phyloP scores from a whole-genome alignment of 2,113 vertebrate genomes.

The Oenanthe oenanthe region DNA sequence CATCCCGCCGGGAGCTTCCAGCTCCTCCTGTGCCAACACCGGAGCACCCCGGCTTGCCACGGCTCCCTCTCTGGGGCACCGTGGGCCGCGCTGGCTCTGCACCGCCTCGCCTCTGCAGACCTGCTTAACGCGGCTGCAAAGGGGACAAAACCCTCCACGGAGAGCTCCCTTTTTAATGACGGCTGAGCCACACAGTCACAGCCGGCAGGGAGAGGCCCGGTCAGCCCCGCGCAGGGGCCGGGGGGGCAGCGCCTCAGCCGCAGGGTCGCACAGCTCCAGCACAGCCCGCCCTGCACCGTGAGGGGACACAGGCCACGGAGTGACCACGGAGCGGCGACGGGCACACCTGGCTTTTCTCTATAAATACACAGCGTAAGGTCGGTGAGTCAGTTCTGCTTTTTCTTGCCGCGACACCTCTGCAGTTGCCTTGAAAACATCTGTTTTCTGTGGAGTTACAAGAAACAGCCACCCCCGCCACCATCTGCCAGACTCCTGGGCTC shows the following conservation, averaged over 20 bases:
- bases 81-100: neutral
- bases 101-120: neutral
- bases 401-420: neutral
- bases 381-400: neutral
- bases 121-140: neutral
- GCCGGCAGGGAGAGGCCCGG: neutral
- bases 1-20: neutral
- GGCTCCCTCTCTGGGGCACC: rapidly evolving
- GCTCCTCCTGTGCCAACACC: neutral
- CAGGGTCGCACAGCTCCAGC: neutral
- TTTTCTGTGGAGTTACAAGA: neutral
- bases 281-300: rapidly evolving
- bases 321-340: rapidly evolving
- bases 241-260: no score
- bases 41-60: neutral
- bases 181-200: no score
- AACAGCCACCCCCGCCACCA: neutral
- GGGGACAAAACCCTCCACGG: rapidly evolving
- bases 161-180: neutral
- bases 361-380: neutral
- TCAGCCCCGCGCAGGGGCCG: rapidly evolving
- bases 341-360: neutral
- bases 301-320: rapidly evolving
- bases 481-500: neutral
- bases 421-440: neutral